Percentiles rank a stretch among this genome's conserved stretches.
Evolutionary conservation across 2,797 vertebrate species (phyloP).

Genomic region (Parambassis ranga): DNA sequence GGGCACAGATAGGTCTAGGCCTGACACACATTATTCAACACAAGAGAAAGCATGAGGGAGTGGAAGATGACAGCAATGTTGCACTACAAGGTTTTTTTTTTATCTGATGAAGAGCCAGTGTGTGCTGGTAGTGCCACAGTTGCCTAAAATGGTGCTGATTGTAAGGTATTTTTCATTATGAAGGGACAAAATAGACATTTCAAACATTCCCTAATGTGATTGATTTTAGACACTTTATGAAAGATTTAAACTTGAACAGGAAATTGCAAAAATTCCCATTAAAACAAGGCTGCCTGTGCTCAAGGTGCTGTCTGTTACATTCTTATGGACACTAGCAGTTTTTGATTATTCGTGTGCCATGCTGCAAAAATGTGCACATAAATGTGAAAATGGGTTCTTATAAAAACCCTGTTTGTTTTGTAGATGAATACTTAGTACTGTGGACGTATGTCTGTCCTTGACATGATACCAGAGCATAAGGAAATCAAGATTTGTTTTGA

Average conservation of each 20-base stretch:
- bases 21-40: background rate
- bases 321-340: too few species aligned
- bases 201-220: background rate
- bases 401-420: background rate
- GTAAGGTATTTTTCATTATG: background rate
- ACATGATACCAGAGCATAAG: background rate
- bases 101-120: background rate
- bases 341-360: background rate
- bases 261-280: too few species aligned
- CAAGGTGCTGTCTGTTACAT: too few species aligned
- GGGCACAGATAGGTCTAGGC: background rate
- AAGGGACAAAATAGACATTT: background rate
- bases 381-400: background rate
- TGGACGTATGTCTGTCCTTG: background rate
- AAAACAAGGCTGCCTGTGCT: too few species aligned
- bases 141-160: background rate
- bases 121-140: background rate
- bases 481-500: background rate
- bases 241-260: too few species aligned
- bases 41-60: background rate
- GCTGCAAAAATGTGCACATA: background rate
- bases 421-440: background rate
- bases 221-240: too few species aligned
- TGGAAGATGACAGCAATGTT: background rate
- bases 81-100: background rate